Base-by-base conservation (phyloP, 1,140 invertebrate genomes). In the Drosophila sulfurigaster region DNA sequence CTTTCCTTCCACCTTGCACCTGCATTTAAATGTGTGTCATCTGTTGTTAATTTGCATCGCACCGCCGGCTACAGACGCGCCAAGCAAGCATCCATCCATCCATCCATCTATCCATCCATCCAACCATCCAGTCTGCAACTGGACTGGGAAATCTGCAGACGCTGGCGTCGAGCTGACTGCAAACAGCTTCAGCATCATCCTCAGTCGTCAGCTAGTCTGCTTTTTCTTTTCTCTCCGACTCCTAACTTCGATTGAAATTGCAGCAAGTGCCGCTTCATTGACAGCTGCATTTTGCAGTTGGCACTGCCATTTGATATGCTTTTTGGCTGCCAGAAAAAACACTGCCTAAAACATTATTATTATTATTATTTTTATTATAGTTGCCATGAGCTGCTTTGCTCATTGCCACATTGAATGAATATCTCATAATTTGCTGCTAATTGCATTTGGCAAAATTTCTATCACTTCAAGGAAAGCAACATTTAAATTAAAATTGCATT, bases 11-110 rank as follows among this genome's bases (percentile, higher is more conserved):
- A 16, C 20, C 48, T 35, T 41, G 48, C 59, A 69, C 58, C 66
- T 78, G 72, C 79, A 78, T 82, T 82, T 82, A 78, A 88, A 88
- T 88, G 83, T 88, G 78, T 88, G 83, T 83, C 83, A 88, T 48
- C 71, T 82, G 83, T 64, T 82, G 83, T 88, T 88, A 88, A 88
- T 88, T 83, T 83, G 80, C 78, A 71, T 59, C 35, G 35, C 82
- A 70, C 62, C 62, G 71, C 28, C 72, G 64, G 66, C 69, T 46
- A 46, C 41, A 69, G 48, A 16, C 38, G 38, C 38, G 20, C 20
- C 20, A 25, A 25, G 20, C 20, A 25, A 25, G 20, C 20, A 25
- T 25, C 20, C 20, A 25, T 25, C 20, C 20, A 20, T 20, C 20
- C 20, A 16, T 16, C 16, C 1, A 16, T 16, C 16, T 1, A 16